Conservation (phyloP, 2,888 invertebrate species). For the Cosmia trapezina region DNA sequence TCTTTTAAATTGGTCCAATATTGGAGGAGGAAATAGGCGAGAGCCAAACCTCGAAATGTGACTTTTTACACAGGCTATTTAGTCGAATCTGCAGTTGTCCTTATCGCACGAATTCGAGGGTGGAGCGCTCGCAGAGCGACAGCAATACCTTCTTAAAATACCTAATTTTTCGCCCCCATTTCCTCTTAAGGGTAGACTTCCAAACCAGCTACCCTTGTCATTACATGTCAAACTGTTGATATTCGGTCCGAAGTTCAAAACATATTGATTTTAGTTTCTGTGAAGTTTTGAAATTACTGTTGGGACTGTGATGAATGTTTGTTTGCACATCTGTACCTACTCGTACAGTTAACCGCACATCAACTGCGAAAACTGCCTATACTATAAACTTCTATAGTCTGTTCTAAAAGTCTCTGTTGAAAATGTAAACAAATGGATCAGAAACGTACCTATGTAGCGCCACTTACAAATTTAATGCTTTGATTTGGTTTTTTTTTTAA, state of each 20-base stretch:
- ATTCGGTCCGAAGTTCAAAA: slow-evolving; percentile 29
- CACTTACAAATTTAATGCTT: background rate
- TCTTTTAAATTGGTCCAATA: no score
- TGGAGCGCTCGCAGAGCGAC: no score
- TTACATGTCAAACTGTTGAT: slow-evolving; percentile 40
- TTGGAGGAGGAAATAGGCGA: no score
- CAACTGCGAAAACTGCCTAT: background rate
- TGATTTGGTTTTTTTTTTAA: no score
- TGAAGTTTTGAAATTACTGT: slow-evolving; percentile 24
- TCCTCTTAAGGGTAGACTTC: background rate
- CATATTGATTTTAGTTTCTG: slow-evolving; percentile 45
- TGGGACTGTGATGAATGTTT: slow-evolving; percentile 37
- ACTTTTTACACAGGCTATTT: no score
- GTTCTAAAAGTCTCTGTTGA: background rate
- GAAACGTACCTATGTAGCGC: background rate
- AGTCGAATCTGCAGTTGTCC: no score
- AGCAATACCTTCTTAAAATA: no score
- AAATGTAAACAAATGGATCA: background rate
- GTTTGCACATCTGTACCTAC: slow-evolving; percentile 7
- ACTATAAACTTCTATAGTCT: background rate
- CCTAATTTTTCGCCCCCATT: no score
- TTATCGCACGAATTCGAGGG: no score
- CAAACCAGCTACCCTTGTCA: slow-evolving; percentile 42
- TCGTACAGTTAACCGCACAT: background rate
- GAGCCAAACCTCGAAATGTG: no score